Base-by-base conservation (phyloP, 1,140 invertebrate species). In the Drosophila mojavensis region DNA sequence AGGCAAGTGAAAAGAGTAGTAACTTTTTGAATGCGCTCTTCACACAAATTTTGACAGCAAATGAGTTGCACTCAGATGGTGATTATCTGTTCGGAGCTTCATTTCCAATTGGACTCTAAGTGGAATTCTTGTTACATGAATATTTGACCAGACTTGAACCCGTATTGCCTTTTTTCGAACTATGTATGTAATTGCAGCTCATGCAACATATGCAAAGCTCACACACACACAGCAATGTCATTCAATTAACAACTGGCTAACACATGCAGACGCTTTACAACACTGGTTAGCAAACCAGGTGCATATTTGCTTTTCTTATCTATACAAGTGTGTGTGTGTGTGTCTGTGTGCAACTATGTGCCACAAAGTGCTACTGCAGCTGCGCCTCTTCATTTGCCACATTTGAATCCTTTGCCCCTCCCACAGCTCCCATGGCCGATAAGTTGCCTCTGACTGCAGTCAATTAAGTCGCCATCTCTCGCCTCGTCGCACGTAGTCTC, bases 401-500 rank as follows among this genome's bases (percentile, higher is more conserved):
- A 75, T 56, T 78, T 75, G 53, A 61, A 69, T 69, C 71, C 43
- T 65, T 55, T 59, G 47, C n/a, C 45, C 20, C 47, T 5, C 26
- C 5, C 51, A 9, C 15, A 9, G 2, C 5, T 53, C 53, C 60
- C 65, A 64, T 75, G 61, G 73, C 58, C 68, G 55, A 71, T 71
- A 75, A 55, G 61, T 65, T 70, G 55, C 26, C 61, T n/a, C 61
- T n/a, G 47, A 55, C 30, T 65, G 73, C 67, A 75, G 47, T 75
- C 73, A 71, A 75, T 75, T 75, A 75, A 71, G 67, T 17, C 65
- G 3, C 43, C 43, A 3, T n/a, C 26, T 33, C 5, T 41, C 24
- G 10, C 2, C 13, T 24, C 20, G 20, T 24, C 20, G 20, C 20
- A 24, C 20, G 2, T 24, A 24, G 20, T 9, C 10, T 10, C 39